Evolutionary conservation across 2,888 invertebrate species (phyloP), one percentile per base, ranked within the genome.

Genomic region (Lasioglossum zephyrum): DNA sequence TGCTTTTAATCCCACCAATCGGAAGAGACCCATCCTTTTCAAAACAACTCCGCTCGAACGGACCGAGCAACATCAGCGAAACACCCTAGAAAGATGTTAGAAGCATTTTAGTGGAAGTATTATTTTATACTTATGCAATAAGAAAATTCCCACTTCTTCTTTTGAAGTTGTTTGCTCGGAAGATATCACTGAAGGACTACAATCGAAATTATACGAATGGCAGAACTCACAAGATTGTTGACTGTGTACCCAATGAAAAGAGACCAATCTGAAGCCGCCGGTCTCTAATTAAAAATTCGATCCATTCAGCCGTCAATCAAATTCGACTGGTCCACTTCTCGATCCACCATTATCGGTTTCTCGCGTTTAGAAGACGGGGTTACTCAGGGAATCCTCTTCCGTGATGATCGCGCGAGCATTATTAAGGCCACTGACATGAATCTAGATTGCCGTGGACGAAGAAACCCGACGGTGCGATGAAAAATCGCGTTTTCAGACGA

Each of bases 401-500:
- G 60, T 6, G 26, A 63, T 22, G 16, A 18, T 31, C 66, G 18
- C 57, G 31, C 8, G 18, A 47, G 26, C 49, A 47, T 49, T 81
- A 73, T 81, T 39, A 82, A 49, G 73, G 41, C 53, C 73, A 73
- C 47, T 4, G 18, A 8, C 18, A 22, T 26, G 69, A 69, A 53
- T 73, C 39, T 31, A 31, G 44, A 73, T 26, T 41, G 63, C 36
- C 72, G 47, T 26, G 11, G 26, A 22, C 31, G 44, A 66, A 22
- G 47, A 77, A 47, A 77, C 44, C 13, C 63, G 44, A 13, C 60
- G 75, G 6, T 5, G 18, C 31, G 69, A 72, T 47, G 82, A 82
- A 73, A 76, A 82, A 18, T 44, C 41, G 18, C 47, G 18, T 57
- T 57, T 66, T 36, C 72, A 47, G 16, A 44, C 36, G 41, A 69